Evolutionary conservation across 2,888 invertebrate genomes (phyloP).

Genomic region (Anthophora plumipes): DNA sequence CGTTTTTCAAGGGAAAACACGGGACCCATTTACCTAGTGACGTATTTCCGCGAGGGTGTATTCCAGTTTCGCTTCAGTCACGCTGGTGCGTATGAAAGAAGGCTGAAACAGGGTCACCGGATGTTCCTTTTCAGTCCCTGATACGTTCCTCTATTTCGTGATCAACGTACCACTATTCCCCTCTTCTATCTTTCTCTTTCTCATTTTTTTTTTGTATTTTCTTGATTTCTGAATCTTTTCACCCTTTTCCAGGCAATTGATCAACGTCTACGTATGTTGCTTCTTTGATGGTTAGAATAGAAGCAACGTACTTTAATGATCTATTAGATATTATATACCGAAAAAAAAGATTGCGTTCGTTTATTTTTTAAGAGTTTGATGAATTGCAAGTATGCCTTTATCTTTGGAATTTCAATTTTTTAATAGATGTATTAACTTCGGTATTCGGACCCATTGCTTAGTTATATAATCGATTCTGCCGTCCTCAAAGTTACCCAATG

Average conservation of each 20-base stretch:
- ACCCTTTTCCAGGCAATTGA: neutral
- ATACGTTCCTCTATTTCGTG: conserved; percentile 32
- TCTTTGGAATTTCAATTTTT: too few species aligned
- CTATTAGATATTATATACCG: too few species aligned
- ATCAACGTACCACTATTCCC: conserved; percentile 21
- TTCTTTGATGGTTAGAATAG: accelerated
- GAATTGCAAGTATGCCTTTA: too few species aligned
- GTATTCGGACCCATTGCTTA: too few species aligned
- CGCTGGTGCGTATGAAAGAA: conserved; percentile 41
- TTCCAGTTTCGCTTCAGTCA: conserved; percentile 37
- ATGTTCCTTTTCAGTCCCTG: conserved; percentile 41
- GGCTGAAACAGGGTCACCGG: conserved; percentile 48
- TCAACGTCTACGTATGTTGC: too few species aligned
- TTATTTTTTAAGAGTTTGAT: too few species aligned
- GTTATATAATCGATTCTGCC: too few species aligned
- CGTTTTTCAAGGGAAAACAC: conserved; percentile 17
- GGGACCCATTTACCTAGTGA: conserved; percentile 34
- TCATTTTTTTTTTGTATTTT: neutral
- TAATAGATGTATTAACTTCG: too few species aligned
- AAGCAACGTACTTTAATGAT: too few species aligned
- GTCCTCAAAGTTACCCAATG: too few species aligned
- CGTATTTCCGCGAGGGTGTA: conserved; percentile 28
- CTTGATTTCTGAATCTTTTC: neutral
- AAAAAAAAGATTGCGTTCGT: too few species aligned
- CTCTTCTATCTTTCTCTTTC: neutral